These are phyloP conservation scores for Diadema setosum DNA, from an alignment of 35 echinoderm and acorn worm species.

Conservation along the genomic window DNA sequence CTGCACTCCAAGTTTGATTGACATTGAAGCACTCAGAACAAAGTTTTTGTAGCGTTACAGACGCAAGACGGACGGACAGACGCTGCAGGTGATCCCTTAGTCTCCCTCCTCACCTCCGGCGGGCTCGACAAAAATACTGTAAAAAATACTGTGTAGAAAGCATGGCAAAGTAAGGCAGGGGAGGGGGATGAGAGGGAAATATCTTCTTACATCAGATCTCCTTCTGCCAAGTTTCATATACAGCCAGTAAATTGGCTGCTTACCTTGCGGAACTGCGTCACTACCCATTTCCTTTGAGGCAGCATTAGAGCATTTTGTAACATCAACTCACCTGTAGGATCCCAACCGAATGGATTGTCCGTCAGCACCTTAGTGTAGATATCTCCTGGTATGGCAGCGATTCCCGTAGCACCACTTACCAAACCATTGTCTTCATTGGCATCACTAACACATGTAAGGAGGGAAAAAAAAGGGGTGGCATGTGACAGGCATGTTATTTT, in stretches of 20 bases:
- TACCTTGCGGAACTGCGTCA: not conserved
- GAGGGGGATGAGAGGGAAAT: not conserved
- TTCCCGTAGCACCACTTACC: constrained; percentile 51
- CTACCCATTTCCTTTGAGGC: not conserved
- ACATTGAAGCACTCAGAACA: no score
- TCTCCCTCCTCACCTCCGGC: no score
- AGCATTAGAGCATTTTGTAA: not conserved
- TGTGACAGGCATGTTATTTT: no score
- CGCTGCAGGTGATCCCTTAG: no score
- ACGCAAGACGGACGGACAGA: no score
- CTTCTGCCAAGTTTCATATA: not conserved
- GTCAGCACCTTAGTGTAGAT: constrained; percentile 79
- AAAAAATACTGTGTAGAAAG: not conserved
- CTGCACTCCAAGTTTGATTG: no score
- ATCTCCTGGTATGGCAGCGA: constrained; percentile 69
- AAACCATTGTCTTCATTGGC: constrained; percentile 13
- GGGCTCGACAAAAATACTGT: no score
- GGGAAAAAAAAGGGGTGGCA: not conserved
- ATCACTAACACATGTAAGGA: not conserved
- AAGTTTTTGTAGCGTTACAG: no score
- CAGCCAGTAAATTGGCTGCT: not conserved
- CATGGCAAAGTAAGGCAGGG: not conserved
- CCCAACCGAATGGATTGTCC: constrained; percentile 90
- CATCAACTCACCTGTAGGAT: constrained; percentile 43
- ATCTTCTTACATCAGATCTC: not conserved